Evolutionary conservation across 2,113 vertebrate genomes (phyloP), one percentile per base, ranked within the genome.

Genomic region (Prietella phreatophila): DNA sequence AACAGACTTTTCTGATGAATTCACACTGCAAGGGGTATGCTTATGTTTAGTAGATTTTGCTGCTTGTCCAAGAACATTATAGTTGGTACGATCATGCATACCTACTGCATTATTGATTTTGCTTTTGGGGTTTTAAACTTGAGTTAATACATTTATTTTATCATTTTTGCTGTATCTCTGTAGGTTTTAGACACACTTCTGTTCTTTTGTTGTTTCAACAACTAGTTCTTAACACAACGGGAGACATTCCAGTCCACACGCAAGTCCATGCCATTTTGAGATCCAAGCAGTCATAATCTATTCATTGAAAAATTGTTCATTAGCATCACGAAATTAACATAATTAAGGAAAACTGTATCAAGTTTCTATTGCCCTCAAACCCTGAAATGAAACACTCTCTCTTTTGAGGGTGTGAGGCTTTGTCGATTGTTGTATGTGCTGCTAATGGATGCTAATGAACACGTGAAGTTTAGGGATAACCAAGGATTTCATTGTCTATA

Each of bases 361-460:
- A 89, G 27, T 91, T 88, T 87, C 75, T 83, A 39, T 82, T 86
- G 25, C 63, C 50, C 6, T 55, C 50, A 20, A 55, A 55, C 39
- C 42, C 42, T 10, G 11, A 86, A 91, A 89, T 84, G 82, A 87
- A 81, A 88, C 53, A 88, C 42, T 47, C 42, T 42, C 9, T 89
- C 84, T 89, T 90, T 88, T 87, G 84, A 90, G 89, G 86, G 82
- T 6, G 75, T 60, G 63, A 86, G 60, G 87, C 58, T 83, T 89
- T 85, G 69, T 76, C 78, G 22, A 82, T 89, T 86, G 85, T 88
- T 91, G 82, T 87, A 87, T 36, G 58, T 85, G 84, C 61, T 85
- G 50, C 88, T 90, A 92, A 92, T 92, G 92, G 84, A 88, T 91
- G 82, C 89, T 89, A 91, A 91, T 91, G 85, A 89, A 86, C 88